Base-by-base conservation (phyloP, 2,797 vertebrate genomes). In the Phrynocephalus vlangalii region DNA sequence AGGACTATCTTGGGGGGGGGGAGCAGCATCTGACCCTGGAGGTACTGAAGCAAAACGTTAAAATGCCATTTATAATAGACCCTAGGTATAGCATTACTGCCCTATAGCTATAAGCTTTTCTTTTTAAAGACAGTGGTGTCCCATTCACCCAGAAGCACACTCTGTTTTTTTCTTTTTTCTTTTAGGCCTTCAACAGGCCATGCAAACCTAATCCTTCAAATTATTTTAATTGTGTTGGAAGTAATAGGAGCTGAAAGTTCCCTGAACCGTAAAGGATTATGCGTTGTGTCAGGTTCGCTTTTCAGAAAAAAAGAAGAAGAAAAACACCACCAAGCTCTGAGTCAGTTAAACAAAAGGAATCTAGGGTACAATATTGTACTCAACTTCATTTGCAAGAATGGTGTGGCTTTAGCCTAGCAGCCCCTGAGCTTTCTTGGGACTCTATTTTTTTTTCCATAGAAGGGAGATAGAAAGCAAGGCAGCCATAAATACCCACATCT, bases 121-220 rank as follows among this genome's bases (percentile, higher is more conserved):
- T 76, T 56, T 76, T 48, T 48, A 24, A 11, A 84, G 22, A 38
- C 16, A 66, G 30, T 26, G 28, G 56, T 28, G 66, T 24, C 66
- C 80, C 60, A 6, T 24, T 48, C 5, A 1, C 26, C 80, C 63
- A 68, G 28, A 5, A 82, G 13, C 72, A 28, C 30, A n/a, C 72
- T 63, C 6, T 56, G 38, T 38, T 33, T 38, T 15, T 20, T 76
- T 33, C 33, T 10, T 20, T 24, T 30, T 33, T 84, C 56, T 75
- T 63, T 63, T 84, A 44, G 52, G 13, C 33, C 56, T 24, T 75
- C 71, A 71, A 26, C 11, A 15, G 77, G 56, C 52, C 24, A 3
- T 48, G 48, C 38, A 77, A 76, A 67, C 33, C 48, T 83, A 77
- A 77, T 77, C 70, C n/a, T 77, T 38, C 60, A 82, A 87, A 82